phyloP scores from a whole-genome alignment of 2,888 invertebrate species.

The Lepidonotus clava region DNA sequence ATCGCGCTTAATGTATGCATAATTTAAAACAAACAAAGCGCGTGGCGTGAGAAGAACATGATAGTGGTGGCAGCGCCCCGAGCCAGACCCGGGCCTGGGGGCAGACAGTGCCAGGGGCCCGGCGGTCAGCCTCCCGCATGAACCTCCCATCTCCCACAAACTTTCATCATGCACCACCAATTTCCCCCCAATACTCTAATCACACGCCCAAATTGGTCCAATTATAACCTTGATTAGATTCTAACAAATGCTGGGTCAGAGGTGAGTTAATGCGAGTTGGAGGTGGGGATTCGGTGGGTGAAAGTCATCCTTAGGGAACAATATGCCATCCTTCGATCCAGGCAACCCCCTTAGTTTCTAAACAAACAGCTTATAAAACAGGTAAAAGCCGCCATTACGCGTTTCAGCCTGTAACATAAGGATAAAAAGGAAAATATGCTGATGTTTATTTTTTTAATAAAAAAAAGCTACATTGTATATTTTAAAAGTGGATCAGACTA shows the following conservation, averaged over 20 bases:
- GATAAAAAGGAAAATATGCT: too few species aligned
- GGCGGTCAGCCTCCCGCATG: neutral
- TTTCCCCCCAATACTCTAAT: slow-evolving; percentile 1
- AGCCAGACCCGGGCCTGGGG: neutral
- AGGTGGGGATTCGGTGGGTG: too few species aligned
- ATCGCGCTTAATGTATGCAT: slow-evolving; percentile 37
- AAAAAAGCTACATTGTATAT: too few species aligned
- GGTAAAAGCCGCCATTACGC: too few species aligned
- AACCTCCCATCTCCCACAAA: neutral
- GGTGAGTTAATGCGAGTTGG: slow-evolving; percentile 34
- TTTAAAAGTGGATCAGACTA: too few species aligned
- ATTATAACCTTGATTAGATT: slow-evolving; percentile 43
- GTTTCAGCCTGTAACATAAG: too few species aligned
- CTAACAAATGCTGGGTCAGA: slow-evolving; percentile 28
- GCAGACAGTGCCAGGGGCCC: neutral
- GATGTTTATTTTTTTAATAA: too few species aligned
- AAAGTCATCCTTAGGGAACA: too few species aligned
- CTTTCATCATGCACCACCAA: neutral
- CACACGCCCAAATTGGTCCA: slow-evolving; percentile 37
- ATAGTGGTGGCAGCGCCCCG: neutral
- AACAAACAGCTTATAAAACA: too few species aligned
- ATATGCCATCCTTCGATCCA: too few species aligned
- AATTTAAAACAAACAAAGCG: slow-evolving; percentile 38
- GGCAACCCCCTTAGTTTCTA: too few species aligned
- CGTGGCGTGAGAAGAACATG: slow-evolving; percentile 11